A percentile compares a stretch with the other conserved stretches of the same genome.
Conservation (phyloP, 2,113 vertebrate genomes). For the Notothenia coriiceps region DNA sequence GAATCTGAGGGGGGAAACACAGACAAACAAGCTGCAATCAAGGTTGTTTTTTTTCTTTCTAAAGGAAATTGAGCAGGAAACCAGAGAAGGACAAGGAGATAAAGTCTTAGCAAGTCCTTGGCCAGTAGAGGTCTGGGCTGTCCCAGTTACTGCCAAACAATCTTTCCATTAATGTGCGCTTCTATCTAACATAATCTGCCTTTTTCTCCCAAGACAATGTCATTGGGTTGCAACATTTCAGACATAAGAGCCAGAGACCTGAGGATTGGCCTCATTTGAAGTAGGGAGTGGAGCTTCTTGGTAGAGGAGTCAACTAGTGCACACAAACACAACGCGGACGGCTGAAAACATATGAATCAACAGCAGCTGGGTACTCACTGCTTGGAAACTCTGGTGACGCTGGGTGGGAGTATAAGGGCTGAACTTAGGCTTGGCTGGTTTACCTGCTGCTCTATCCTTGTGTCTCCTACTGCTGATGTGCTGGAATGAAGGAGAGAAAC, state of each 20-base stretch:
- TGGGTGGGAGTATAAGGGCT: conserved; percentile 91
- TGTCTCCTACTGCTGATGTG: conserved; percentile 98
- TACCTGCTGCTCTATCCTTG: conserved; percentile 96
- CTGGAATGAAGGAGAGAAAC: conserved; percentile 75
- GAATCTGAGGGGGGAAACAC: conserved; percentile 82
- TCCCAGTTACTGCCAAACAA: conserved; percentile 11
- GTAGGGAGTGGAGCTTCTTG: conserved; percentile 49
- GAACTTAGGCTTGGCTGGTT: conserved; percentile 95
- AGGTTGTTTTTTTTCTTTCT: neutral
- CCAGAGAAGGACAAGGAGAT: conserved; percentile 9
- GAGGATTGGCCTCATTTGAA: conserved; percentile 16
- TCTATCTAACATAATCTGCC: neutral
- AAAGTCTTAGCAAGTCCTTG: neutral
- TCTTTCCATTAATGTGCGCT: conserved; percentile 7
- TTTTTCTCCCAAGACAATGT: conserved; percentile 2
- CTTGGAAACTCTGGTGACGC: conserved; percentile 86
- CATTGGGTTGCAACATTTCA: neutral
- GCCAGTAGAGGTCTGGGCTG: neutral
- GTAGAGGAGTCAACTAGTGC: conserved; percentile 32
- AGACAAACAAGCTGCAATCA: conserved; percentile 35
- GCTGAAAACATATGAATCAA: conserved; percentile 24
- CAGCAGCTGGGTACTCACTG: conserved; percentile 83
- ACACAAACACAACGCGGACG: conserved; percentile 41
- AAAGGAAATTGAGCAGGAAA: conserved; percentile 15
- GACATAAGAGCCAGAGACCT: neutral